A percentile compares a stretch with the other conserved stretches of the same genome.
Conservation (phyloP, 2,113 vertebrate species). For the Cercocebus atys region DNA sequence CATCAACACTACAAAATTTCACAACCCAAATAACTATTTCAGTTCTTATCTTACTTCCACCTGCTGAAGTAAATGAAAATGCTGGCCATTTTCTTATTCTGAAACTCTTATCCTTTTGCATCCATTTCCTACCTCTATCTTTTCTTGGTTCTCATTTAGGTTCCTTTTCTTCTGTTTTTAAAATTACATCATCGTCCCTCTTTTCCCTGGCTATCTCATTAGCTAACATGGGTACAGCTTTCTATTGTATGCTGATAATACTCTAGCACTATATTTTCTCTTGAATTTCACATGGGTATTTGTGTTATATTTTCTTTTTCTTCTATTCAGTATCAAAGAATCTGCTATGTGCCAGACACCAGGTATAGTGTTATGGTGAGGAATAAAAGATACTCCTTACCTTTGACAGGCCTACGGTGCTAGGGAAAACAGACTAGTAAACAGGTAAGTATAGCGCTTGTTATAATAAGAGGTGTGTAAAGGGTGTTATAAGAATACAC, state of each 20-base stretch:
- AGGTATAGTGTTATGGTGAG: background rate
- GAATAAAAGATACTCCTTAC: background rate
- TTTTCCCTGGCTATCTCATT: background rate
- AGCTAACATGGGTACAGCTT: background rate
- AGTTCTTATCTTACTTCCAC: background rate
- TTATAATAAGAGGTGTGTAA: background rate
- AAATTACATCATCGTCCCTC: background rate
- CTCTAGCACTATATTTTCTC: background rate
- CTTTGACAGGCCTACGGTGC: background rate
- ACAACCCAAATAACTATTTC: background rate
- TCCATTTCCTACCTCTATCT: background rate
- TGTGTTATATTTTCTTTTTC: background rate
- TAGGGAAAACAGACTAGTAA: background rate
- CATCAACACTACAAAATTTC: background rate
- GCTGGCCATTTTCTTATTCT: background rate
- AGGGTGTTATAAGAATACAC: background rate
- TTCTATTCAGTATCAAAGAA: background rate
- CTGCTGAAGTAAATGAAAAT: conserved; percentile 19
- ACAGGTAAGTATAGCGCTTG: background rate
- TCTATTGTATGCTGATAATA: background rate
- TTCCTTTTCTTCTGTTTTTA: background rate
- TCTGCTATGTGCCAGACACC: background rate
- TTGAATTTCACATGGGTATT: background rate
- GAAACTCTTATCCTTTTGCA: background rate
- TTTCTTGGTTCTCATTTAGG: background rate